These are phyloP conservation scores for Bucco capensis DNA, from an alignment of 2,113 vertebrate genomes.

Conservation along the genomic window DNA sequence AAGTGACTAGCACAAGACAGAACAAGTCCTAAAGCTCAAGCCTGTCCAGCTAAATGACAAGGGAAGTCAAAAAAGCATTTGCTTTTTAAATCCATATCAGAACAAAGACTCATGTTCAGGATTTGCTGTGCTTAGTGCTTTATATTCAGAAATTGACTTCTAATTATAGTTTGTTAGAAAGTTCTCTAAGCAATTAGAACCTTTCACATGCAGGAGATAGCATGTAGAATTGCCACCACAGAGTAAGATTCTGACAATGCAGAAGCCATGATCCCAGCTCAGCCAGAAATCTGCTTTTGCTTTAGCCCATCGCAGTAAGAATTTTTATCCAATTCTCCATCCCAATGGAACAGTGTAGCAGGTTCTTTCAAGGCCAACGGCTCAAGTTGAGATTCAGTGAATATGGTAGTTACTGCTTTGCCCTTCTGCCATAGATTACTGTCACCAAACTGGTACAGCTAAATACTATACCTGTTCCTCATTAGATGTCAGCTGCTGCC, in stretches of 20 bases:
- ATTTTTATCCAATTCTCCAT: neutral
- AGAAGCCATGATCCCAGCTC: neutral
- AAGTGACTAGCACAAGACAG: neutral
- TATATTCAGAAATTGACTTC: neutral
- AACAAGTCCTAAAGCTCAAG: slow-evolving; percentile 26
- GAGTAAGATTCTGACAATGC: neutral
- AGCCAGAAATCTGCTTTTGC: neutral
- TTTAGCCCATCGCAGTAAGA: neutral
- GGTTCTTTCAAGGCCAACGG: neutral
- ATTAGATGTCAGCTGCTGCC: neutral
- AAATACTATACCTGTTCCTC: neutral
- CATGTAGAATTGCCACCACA: neutral
- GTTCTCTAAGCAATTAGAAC: neutral
- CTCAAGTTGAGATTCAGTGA: neutral
- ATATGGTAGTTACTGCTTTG: neutral
- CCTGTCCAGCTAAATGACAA: neutral
- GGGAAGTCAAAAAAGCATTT: neutral
- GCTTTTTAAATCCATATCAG: neutral
- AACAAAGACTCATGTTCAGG: neutral
- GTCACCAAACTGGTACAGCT: neutral
- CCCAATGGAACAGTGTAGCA: neutral
- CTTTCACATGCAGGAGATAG: neutral
- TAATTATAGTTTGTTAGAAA: neutral
- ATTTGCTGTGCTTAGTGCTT: neutral
- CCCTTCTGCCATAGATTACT: neutral